Percentiles rank a stretch among this genome's conserved stretches.
These are phyloP conservation scores for Delia radicum DNA, from an alignment of 1,140 invertebrate species.

Conservation along the genomic window DNA sequence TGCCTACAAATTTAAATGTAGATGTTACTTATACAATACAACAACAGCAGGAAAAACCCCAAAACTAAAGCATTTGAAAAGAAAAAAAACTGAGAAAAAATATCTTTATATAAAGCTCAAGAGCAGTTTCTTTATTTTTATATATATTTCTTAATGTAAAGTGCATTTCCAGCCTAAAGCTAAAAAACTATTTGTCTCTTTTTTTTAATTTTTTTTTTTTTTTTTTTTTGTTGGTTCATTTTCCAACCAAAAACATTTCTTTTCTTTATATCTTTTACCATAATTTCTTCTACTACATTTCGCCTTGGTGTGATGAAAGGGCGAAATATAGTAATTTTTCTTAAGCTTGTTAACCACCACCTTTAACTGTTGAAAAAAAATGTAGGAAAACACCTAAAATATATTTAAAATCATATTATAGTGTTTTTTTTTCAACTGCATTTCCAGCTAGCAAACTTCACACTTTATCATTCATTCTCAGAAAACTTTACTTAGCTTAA, in stretches of 20 bases:
- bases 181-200: slow-evolving; percentile 19
- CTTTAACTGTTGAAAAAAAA: slow-evolving; percentile 20
- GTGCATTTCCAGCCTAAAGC: slow-evolving; percentile 9
- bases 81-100: background rate
- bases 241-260: no score
- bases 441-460: background rate
- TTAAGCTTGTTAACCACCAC: slow-evolving; percentile 46
- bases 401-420: background rate
- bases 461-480: background rate
- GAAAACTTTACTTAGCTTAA: background rate
- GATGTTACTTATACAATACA: no score
- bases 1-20: slow-evolving; percentile 1
- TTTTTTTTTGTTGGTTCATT: no score
- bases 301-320: background rate
- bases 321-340: slow-evolving; percentile 45
- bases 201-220: no score
- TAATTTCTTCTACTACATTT: background rate
- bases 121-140: background rate
- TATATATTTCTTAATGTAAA: background rate
- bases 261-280: slow-evolving; percentile 1
- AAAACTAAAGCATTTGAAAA: no score
- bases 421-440: background rate
- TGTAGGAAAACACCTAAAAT: background rate
- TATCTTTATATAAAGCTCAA: background rate
- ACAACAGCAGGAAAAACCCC: background rate